phyloP scores from a whole-genome alignment of 2,888 invertebrate species.

The Athalia cordata region DNA sequence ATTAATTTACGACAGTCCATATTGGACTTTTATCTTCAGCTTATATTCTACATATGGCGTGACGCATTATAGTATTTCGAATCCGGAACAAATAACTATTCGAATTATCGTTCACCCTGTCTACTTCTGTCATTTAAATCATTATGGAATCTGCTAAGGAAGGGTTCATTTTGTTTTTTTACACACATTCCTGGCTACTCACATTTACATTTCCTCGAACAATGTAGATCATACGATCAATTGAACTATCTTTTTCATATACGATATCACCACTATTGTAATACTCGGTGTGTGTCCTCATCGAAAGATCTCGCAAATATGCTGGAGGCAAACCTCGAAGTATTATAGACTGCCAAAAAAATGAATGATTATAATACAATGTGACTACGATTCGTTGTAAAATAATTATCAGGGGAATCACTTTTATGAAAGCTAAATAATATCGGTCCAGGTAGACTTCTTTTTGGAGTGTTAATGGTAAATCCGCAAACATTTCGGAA shows the following conservation, averaged over 20 bases:
- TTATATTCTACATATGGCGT: constrained; percentile 4
- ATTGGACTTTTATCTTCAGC: neutral
- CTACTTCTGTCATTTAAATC: no score
- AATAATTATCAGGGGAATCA: constrained; percentile 35
- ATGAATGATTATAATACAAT: neutral
- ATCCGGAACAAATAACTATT: no score
- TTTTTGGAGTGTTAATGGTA: constrained; percentile 52
- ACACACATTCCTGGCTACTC: neutral
- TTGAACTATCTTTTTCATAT: constrained; percentile 51
- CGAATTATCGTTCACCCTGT: no score
- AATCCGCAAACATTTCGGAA: constrained; percentile 47
- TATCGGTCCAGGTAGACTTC: constrained; percentile 56
- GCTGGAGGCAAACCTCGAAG: constrained; percentile 51
- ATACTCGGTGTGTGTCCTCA: constrained; percentile 53
- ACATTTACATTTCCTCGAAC: constrained; percentile 50
- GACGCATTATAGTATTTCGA: no score
- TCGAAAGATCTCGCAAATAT: constrained; percentile 54
- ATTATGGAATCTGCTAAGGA: neutral
- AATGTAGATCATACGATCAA: constrained; percentile 54
- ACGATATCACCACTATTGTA: constrained; percentile 56
- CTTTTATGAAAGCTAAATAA: constrained; percentile 55
- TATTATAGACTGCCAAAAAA: constrained; percentile 50
- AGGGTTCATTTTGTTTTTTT: neutral
- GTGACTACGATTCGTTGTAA: neutral
- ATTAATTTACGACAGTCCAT: neutral